phyloP scores from a whole-genome alignment of 2,797 vertebrate genomes.

The Urocyon cinereoargenteus region DNA sequence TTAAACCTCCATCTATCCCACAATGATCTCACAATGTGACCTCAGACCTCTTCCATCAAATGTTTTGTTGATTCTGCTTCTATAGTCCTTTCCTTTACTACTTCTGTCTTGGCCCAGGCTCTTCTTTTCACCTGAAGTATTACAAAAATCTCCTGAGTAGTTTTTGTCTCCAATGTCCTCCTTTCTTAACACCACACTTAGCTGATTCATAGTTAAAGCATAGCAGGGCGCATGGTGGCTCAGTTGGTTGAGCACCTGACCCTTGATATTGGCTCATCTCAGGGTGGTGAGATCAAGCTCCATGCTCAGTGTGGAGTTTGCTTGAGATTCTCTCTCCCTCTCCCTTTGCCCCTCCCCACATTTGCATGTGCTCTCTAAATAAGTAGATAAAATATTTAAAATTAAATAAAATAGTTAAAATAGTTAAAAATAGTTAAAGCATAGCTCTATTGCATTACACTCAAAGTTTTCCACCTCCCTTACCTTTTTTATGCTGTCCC shows the following conservation, averaged over 20 bases:
- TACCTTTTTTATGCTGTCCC: background rate
- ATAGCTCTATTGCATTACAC: background rate
- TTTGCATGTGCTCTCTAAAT: background rate
- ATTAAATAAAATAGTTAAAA: background rate
- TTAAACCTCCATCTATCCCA: background rate
- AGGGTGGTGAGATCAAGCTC: background rate
- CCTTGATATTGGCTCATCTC: background rate
- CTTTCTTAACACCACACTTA: background rate
- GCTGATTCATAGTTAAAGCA: background rate
- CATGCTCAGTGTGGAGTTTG: background rate
- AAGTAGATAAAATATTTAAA: background rate
- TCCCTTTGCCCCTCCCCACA: background rate
- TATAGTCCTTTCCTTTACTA: background rate
- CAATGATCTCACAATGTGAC: background rate
- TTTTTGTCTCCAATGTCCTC: background rate
- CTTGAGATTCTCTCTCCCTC: background rate
- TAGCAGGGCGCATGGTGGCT: background rate
- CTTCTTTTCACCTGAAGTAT: conserved; percentile 12
- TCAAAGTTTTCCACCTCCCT: background rate
- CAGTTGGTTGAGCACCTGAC: background rate
- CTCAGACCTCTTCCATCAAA: background rate
- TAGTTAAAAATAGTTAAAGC: background rate
- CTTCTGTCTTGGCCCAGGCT: background rate
- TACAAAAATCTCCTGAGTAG: background rate
- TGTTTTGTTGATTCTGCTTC: conserved; percentile 34